Conservation (phyloP, 2,888 invertebrate genomes). For the Trichogramma dendrolimi region DNA sequence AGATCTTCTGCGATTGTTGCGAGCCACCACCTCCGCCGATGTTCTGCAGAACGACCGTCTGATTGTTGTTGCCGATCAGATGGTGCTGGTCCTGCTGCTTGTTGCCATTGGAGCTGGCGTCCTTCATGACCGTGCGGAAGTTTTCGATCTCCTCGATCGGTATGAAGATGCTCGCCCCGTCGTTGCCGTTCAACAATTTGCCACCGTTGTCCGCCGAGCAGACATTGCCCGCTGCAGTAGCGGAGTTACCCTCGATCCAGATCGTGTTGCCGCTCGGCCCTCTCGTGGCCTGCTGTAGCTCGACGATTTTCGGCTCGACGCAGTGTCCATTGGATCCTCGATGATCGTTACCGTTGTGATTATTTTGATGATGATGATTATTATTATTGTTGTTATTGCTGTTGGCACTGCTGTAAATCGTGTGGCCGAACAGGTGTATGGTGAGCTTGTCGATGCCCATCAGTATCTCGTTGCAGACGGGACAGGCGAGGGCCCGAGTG, state of each 20-base stretch:
- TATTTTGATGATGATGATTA: constrained; percentile 14
- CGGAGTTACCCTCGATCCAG: background rate
- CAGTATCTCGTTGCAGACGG: constrained; percentile 72
- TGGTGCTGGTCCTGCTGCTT: no score
- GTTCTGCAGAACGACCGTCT: no score
- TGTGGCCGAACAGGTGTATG: constrained; percentile 76
- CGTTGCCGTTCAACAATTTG: background rate
- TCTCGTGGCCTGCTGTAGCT: background rate
- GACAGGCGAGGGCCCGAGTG: constrained; percentile 70
- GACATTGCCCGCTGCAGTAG: background rate
- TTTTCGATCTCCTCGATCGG: constrained; percentile 24
- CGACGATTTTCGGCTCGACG: background rate
- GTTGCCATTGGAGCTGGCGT: background rate
- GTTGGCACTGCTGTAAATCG: constrained; percentile 44
- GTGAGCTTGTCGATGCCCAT: constrained; percentile 77
- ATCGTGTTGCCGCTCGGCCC: background rate
- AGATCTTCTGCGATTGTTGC: background rate
- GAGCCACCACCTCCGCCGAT: no score
- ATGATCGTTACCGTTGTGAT: constrained; percentile 25
- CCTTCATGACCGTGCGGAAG: constrained; percentile 12
- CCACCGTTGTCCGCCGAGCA: background rate
- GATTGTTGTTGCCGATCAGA: no score
- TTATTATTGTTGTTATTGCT: background rate
- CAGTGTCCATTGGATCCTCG: constrained; percentile 18
- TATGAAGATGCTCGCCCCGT: constrained; percentile 17